Conservation (phyloP, 2,888 invertebrate genomes). For the Disparrhopalites patrizii region DNA sequence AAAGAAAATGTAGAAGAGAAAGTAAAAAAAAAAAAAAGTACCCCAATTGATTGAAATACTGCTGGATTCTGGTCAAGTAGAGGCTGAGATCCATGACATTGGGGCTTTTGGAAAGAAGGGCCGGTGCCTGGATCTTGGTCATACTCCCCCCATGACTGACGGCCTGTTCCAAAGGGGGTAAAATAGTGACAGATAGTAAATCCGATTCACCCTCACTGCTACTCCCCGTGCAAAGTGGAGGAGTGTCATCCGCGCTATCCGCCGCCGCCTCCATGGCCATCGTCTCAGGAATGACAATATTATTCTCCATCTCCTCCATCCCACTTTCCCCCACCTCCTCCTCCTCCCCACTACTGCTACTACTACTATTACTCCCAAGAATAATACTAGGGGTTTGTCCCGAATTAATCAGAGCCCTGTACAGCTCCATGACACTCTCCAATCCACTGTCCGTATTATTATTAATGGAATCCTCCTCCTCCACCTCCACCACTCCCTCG, state of each 20-base stretch:
- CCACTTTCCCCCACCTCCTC: background rate
- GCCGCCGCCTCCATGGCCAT: background rate
- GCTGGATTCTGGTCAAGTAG: constrained; percentile 39
- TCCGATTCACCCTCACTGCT: background rate
- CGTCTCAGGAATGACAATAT: background rate
- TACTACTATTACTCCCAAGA: no score
- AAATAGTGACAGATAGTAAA: constrained; percentile 2
- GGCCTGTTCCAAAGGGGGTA: constrained; percentile 24
- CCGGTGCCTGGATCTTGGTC: constrained; percentile 18
- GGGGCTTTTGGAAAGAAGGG: constrained; percentile 21
- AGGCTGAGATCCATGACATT: constrained; percentile 35
- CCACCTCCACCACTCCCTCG: background rate
- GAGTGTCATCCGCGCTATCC: background rate
- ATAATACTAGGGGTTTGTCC: no score
- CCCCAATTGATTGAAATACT: constrained; percentile 44
- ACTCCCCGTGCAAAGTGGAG: no score
- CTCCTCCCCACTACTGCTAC: background rate
- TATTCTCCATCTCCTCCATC: background rate
- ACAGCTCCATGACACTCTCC: no score
- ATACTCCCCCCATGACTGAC: constrained; percentile 5
- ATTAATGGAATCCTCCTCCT: no score
- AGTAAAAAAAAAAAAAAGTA: constrained; percentile 16
- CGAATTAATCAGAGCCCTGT: no score
- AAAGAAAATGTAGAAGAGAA: no score
- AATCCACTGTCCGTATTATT: constrained; percentile 1